phyloP scores from a whole-genome alignment of 2,113 vertebrate species.

The Sinocyclocheilus anophthalmus region DNA sequence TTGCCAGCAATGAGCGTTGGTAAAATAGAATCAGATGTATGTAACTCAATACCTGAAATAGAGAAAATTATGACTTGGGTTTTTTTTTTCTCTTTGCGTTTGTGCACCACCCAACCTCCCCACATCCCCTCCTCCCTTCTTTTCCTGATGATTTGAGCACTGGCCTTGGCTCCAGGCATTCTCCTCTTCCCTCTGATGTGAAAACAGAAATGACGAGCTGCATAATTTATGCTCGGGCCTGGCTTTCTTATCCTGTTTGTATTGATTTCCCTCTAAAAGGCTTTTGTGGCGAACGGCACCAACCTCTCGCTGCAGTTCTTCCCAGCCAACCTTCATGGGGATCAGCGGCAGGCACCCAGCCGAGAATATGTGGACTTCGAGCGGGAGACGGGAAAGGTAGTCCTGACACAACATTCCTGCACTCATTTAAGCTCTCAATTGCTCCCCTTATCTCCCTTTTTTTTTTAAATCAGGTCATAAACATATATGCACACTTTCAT shows the following conservation, averaged over 20 bases:
- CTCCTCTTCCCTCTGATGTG: conserved; percentile 77
- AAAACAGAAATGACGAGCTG: conserved; percentile 90
- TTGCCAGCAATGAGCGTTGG: conserved; percentile 83
- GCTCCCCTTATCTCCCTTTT: not conserved
- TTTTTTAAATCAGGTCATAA: not conserved
- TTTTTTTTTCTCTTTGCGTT: conserved; percentile 72
- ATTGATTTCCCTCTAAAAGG: conserved; percentile 98
- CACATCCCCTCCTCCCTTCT: conserved; percentile 25
- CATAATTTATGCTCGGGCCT: conserved; percentile 94
- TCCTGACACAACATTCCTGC: conserved; percentile 50
- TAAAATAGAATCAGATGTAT: conserved; percentile 97
- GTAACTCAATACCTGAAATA: conserved; percentile 94
- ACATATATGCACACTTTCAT: not conserved
- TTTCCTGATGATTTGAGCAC: conserved; percentile 50
- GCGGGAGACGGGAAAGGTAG: conserved; percentile 97
- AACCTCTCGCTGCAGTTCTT: conserved; percentile 99
- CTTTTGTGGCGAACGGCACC: conserved; percentile 99
- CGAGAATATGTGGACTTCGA: conserved; percentile 98
- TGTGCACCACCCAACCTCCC: not conserved
- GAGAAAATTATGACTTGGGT: conserved; percentile 90
- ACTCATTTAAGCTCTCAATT: not conserved
- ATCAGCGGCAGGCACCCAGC: conserved; percentile 94
- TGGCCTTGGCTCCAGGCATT: conserved; percentile 78
- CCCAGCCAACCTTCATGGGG: conserved; percentile 96
- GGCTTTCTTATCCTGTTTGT: conserved; percentile 94